Evolutionary conservation across 2,113 vertebrate genomes (phyloP).

Genomic region (Petromus typicus): DNA sequence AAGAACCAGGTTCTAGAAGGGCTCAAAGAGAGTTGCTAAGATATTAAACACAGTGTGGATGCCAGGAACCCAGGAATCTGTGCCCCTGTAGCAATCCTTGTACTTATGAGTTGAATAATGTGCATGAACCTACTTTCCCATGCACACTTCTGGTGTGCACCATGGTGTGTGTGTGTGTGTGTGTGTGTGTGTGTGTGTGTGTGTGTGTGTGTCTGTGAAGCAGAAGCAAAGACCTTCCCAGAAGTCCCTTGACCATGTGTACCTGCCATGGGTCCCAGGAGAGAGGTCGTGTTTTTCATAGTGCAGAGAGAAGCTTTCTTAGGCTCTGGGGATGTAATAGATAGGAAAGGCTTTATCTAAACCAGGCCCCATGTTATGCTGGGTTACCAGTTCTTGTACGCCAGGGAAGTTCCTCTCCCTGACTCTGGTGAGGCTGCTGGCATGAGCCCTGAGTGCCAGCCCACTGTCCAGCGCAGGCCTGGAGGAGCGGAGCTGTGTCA

Average conservation of each 20-base stretch:
- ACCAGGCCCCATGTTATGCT: neutral
- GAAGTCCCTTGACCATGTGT: neutral
- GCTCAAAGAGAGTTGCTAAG: neutral
- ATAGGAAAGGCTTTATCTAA: neutral
- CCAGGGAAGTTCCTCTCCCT: neutral
- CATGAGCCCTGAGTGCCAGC: neutral
- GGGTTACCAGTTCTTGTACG: neutral
- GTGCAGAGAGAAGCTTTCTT: neutral
- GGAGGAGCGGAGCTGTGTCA: neutral
- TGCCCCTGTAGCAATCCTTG: neutral
- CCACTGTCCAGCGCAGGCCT: neutral
- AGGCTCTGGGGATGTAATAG: neutral
- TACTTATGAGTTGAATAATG: neutral
- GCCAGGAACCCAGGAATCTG: neutral
- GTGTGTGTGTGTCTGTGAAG: neutral
- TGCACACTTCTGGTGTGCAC: neutral
- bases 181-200: neutral
- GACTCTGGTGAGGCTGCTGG: neutral
- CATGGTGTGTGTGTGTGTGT: neutral
- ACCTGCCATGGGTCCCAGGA: neutral
- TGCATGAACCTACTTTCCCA: neutral
- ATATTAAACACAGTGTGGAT: neutral
- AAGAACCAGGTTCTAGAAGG: constrained; percentile 39
- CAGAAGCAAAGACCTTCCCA: neutral
- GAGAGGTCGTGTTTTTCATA: neutral